These are phyloP conservation scores for Drosophila miranda DNA, from an alignment of 1,140 invertebrate species.

Conservation along the genomic window DNA sequence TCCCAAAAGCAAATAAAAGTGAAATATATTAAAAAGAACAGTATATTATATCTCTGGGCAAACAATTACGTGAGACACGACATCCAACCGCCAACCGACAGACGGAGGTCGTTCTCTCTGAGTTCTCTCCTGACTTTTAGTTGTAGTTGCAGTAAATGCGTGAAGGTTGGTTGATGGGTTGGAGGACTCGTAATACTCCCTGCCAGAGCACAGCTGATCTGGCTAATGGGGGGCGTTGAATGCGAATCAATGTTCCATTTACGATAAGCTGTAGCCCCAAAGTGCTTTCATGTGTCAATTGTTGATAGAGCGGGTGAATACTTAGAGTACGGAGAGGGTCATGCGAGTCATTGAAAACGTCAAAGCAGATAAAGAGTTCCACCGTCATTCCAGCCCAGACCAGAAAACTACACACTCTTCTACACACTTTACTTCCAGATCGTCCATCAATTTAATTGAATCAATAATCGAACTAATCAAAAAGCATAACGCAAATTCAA, in stretches of 20 bases:
- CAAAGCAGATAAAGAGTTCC: slow-evolving; percentile 30
- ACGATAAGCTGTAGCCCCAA: slow-evolving; percentile 31
- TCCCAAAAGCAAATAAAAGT: slow-evolving; percentile 63
- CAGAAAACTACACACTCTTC: not conserved
- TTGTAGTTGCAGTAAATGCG: too few species aligned
- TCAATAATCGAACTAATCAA: slow-evolving; percentile 29
- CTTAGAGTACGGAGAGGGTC: not conserved
- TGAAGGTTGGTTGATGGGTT: too few species aligned
- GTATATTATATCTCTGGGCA: slow-evolving; percentile 69
- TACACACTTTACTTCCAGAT: slow-evolving; percentile 53
- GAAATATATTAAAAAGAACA: slow-evolving; percentile 34
- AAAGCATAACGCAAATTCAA: slow-evolving; percentile 72
- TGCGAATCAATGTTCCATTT: slow-evolving; percentile 25
- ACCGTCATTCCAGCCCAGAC: not conserved
- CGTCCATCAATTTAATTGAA: slow-evolving; percentile 73
- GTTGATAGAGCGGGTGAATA: slow-evolving; percentile 10
- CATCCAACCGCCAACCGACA: not conserved
- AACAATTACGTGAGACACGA: slow-evolving; percentile 76
- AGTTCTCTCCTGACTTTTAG: too few species aligned
- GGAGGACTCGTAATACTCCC: too few species aligned
- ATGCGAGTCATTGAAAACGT: slow-evolving; percentile 58
- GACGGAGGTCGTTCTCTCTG: slow-evolving; percentile 27
- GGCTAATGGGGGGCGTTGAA: not conserved
- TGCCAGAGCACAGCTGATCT: too few species aligned
- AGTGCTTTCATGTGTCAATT: slow-evolving; percentile 50